Conservation (phyloP, 1,140 invertebrate genomes). For the Condylostylus longicornis region DNA sequence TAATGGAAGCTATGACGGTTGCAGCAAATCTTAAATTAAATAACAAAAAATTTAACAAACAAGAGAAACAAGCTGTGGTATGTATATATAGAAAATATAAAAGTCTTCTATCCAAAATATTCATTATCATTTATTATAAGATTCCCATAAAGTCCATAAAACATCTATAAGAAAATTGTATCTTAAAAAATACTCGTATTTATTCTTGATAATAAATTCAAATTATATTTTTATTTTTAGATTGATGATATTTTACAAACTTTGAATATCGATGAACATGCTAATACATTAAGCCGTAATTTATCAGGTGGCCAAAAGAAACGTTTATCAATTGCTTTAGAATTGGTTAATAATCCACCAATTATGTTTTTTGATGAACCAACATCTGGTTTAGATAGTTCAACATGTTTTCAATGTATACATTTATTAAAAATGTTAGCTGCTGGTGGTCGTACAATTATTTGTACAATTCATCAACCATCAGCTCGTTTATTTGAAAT, state of each 20-base stretch:
- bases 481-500: slow-evolving; percentile 90
- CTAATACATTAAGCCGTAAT: slow-evolving; percentile 74
- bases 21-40: slow-evolving; percentile 79
- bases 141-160: neutral
- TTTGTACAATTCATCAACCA: slow-evolving; percentile 96
- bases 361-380: slow-evolving; percentile 98
- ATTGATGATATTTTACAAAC: slow-evolving; percentile 84
- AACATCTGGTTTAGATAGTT: slow-evolving; percentile 87
- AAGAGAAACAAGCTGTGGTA: slow-evolving; percentile 72
- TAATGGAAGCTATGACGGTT: slow-evolving; percentile 85
- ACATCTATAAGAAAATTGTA: neutral
- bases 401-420: slow-evolving; percentile 87
- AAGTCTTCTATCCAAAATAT: neutral
- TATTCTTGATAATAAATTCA: neutral
- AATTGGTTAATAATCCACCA: slow-evolving; percentile 85
- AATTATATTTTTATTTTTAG: slow-evolving; percentile 31
- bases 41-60: slow-evolving; percentile 48
- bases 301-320: slow-evolving; percentile 93
- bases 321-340: slow-evolving; percentile 86
- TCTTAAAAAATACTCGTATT: slow-evolving; percentile 1
- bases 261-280: slow-evolving; percentile 70
- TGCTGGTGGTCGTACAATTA: slow-evolving; percentile 79
- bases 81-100: too few species aligned
- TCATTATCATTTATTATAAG: neutral
- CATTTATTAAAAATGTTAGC: slow-evolving; percentile 75